Base-by-base conservation (phyloP, 2,888 invertebrate species). In the Trachelus iudaicus region DNA sequence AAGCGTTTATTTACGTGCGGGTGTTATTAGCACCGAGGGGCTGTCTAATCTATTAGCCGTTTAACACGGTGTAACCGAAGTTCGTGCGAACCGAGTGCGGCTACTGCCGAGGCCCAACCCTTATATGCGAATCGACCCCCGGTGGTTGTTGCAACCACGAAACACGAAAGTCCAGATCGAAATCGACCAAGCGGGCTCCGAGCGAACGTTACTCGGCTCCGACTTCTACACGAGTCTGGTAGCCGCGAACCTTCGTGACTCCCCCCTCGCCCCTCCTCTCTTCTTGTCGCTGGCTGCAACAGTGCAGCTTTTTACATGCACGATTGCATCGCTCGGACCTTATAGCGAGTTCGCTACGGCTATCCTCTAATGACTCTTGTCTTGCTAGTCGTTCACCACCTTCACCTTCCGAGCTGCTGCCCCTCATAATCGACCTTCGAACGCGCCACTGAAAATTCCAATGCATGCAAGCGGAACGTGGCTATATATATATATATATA, bases 221-320 rank as follows among this genome's bases (percentile, higher is more conserved):
- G 34, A 76, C 33, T 34, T 31, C 31, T 33, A 4, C 12, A 4
- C 30, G 30, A 34, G 34, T 69, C 35, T 3, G 3, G 12, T 75
- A 69, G 79, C 79, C 76, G 82, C 83, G 84, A 83, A 79, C 75
- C 79, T 87, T 79, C 81, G 83, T 82, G 83, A 83, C 84, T 79
- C 74, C 77, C 40, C 35, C 35, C 40, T 12, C 35, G 82, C 77
- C 40, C 35, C 35, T 73, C 77, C 40, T 12, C 35, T 9, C 34
- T 56, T 23, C 56, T 56, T 56, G 56, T 56, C 82, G 82, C 80
- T 87, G 85, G 82, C 84, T 80, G 84, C 82, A 56, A 56, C 23
- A 79, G 81, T 79, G 82, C 85, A 85, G 86, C 56, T 56, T 87
- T 87, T 86, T 85, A 88, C 85, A 88, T 86, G 84, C 82, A 80